These are phyloP conservation scores for Chaenogobius annularis DNA, from an alignment of 2,113 vertebrate genomes.

Conservation along the genomic window DNA sequence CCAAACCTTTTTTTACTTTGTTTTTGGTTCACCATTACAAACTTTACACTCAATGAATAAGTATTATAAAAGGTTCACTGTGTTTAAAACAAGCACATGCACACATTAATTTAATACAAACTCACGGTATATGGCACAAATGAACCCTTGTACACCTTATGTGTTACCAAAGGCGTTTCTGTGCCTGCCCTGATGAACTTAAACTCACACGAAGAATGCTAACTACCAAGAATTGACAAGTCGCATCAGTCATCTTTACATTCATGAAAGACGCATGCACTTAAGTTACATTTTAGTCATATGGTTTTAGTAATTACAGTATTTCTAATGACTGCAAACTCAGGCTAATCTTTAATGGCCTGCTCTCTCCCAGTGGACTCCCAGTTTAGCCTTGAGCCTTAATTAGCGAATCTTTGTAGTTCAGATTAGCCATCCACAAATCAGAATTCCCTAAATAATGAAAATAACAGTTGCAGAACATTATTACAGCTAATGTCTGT, in stretches of 20 bases:
- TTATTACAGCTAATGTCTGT: not conserved
- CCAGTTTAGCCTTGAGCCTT: not conserved
- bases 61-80: no score
- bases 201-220: no score
- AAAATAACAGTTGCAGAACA: not conserved
- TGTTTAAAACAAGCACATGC: no score
- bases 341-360: not conserved
- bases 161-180: no score
- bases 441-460: not conserved
- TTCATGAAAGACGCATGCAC: not conserved
- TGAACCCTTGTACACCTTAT: no score
- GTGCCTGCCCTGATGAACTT: no score
- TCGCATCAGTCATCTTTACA: not conserved
- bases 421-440: not conserved
- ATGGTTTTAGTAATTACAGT: not conserved
- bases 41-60: no score
- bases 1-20: no score
- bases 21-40: no score
- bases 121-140: no score
- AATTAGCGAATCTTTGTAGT: not conserved
- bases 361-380: not conserved
- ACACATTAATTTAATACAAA: no score
- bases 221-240: not conserved
- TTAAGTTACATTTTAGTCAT: not conserved
- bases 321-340: constrained; percentile 21